Conservation (phyloP, 2,113 vertebrate species). For the Connochaetes taurinus region DNA sequence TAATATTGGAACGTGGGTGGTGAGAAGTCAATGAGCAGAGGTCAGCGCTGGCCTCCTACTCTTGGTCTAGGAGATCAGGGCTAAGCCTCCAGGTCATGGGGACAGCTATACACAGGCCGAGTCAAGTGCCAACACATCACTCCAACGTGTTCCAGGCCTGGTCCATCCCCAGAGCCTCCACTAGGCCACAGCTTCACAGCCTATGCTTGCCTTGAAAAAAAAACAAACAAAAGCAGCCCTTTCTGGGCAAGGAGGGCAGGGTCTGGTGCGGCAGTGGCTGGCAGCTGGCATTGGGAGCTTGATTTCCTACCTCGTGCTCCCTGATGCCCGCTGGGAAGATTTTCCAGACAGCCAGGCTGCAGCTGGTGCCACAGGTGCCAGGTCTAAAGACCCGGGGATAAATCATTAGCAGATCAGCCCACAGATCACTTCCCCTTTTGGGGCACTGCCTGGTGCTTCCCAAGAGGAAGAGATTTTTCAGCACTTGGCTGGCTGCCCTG, state of each 20-base stretch:
- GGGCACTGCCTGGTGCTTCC: neutral
- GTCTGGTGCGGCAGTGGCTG: neutral
- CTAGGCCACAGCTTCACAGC: neutral
- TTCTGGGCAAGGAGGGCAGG: neutral
- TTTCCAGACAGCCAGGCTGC: neutral
- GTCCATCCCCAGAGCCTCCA: neutral
- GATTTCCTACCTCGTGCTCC: neutral
- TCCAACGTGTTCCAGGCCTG: too few species aligned
- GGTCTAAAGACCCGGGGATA: conserved; percentile 19
- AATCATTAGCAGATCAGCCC: conserved; percentile 14
- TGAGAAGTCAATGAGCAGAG: accelerated
- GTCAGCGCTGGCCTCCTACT: neutral
- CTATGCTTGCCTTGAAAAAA: neutral
- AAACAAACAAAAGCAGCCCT: neutral
- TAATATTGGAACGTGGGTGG: accelerated
- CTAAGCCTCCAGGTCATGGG: too few species aligned
- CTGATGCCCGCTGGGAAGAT: neutral
- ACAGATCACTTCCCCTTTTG: neutral
- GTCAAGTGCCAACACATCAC: accelerated
- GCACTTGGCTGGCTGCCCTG: conserved; percentile 43
- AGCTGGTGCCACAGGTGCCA: neutral
- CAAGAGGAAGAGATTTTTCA: conserved; percentile 35
- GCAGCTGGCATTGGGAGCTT: accelerated
- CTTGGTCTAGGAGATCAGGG: neutral
- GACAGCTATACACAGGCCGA: accelerated